phyloP scores from a whole-genome alignment of 2,113 vertebrate species.

The Pterocles gutturalis region DNA sequence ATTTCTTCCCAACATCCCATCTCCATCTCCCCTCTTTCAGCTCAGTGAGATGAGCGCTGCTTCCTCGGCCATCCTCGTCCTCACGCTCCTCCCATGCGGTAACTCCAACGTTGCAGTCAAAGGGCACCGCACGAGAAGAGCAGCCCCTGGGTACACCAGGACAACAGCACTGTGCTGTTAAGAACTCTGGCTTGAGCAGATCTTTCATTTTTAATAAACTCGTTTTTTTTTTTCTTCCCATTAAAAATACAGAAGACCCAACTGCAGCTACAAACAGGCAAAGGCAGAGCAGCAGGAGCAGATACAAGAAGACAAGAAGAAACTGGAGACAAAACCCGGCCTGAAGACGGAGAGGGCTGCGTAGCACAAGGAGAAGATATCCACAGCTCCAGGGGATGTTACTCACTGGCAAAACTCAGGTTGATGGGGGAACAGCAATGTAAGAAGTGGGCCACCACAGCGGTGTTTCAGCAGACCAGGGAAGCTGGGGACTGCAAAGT shows the following conservation, averaged over 20 bases:
- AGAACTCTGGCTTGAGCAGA: not conserved
- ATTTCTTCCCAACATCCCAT: too few relatives aligned
- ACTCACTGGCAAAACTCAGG: not conserved
- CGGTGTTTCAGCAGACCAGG: not conserved
- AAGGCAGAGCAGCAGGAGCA: not conserved
- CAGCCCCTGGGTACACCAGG: not conserved
- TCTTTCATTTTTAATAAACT: not conserved
- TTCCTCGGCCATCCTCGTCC: not conserved
- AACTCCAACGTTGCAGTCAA: not conserved
- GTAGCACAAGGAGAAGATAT: not conserved
- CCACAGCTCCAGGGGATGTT: fast-evolving
- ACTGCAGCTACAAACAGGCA: not conserved
- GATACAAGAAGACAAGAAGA: not conserved
- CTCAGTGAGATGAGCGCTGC: not conserved
- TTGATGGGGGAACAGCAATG: not conserved
- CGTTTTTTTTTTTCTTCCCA: not conserved
- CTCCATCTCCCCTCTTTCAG: too few relatives aligned
- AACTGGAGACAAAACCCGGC: fast-evolving
- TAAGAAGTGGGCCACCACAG: not conserved
- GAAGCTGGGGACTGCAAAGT: not conserved
- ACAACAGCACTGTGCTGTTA: not conserved
- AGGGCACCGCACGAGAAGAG: not conserved
- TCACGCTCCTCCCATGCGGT: not conserved
- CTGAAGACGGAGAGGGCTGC: not conserved
- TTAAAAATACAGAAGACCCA: too few relatives aligned